Conservation (phyloP, 2,113 vertebrate genomes). For the Riparia riparia region DNA sequence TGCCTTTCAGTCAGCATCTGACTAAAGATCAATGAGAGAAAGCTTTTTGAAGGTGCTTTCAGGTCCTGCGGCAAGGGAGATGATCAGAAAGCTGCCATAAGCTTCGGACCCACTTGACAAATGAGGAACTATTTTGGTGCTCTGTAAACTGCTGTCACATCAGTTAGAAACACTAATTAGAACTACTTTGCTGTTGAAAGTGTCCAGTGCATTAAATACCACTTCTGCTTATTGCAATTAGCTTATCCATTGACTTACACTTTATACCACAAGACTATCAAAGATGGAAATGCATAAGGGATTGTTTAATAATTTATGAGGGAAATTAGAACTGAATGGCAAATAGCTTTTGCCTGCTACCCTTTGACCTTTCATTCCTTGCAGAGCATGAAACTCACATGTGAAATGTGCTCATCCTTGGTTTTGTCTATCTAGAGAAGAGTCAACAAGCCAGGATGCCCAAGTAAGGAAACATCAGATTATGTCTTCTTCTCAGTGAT, state of each 20-base stretch:
- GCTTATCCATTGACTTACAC: conserved; percentile 88
- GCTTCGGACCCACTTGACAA: conserved; percentile 81
- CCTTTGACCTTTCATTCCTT: conserved; percentile 60
- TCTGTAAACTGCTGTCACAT: conserved; percentile 86
- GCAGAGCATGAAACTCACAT: conserved; percentile 4
- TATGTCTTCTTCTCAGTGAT: neutral
- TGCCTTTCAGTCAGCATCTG: conserved; percentile 81
- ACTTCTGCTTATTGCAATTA: conserved; percentile 94
- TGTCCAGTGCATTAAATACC: conserved; percentile 89
- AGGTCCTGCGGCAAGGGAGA: conserved; percentile 82
- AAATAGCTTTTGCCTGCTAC: conserved; percentile 74
- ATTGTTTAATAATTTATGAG: conserved; percentile 86
- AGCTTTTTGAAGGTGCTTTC: conserved; percentile 86
- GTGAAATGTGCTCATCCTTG: neutral
- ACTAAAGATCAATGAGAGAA: conserved; percentile 85
- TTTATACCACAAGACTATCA: conserved; percentile 80
- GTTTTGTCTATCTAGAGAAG: conserved; percentile 29
- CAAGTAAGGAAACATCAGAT: neutral
- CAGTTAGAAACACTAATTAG: conserved; percentile 91
- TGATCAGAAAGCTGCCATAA: conserved; percentile 87
- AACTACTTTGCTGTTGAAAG: conserved; percentile 87
- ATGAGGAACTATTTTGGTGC: conserved; percentile 82
- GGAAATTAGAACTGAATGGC: conserved; percentile 76
- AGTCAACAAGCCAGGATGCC: neutral
- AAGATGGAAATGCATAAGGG: conserved; percentile 82